These are phyloP conservation scores for Petrolisthes cinctipes DNA, from an alignment of 2,888 invertebrate genomes.

Conservation along the genomic window DNA sequence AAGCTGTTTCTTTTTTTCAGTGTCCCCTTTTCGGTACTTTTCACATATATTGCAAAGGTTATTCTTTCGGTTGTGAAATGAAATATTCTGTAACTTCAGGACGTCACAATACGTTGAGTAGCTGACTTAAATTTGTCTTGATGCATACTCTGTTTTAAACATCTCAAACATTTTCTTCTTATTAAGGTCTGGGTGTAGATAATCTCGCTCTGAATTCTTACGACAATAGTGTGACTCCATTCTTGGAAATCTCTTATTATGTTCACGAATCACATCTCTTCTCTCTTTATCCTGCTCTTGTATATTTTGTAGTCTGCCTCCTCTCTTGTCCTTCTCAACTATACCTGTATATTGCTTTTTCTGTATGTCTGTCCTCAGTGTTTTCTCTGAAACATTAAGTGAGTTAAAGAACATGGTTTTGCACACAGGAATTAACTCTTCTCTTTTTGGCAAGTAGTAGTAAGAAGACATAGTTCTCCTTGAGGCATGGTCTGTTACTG, in stretches of 20 bases:
- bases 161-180: neutral
- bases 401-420: no score
- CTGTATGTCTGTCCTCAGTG: no score
- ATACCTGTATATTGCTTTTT: no score
- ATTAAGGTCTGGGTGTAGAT: conserved; percentile 18
- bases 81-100: no score
- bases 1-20: neutral
- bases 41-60: neutral
- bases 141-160: neutral
- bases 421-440: no score
- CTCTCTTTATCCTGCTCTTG: neutral
- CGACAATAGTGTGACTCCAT: conserved; percentile 21
- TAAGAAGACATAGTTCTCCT: no score
- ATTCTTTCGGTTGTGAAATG: no score
- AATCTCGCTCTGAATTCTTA: neutral
- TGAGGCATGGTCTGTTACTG: no score
- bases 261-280: neutral
- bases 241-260: conserved; percentile 4
- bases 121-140: neutral
- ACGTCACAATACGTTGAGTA: neutral
- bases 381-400: no score
- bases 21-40: neutral
- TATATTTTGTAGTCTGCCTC: no score
- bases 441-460: no score
- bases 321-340: no score